Evolutionary conservation across 2,797 vertebrate species (phyloP).

Genomic region (Cyclura pinguis): DNA sequence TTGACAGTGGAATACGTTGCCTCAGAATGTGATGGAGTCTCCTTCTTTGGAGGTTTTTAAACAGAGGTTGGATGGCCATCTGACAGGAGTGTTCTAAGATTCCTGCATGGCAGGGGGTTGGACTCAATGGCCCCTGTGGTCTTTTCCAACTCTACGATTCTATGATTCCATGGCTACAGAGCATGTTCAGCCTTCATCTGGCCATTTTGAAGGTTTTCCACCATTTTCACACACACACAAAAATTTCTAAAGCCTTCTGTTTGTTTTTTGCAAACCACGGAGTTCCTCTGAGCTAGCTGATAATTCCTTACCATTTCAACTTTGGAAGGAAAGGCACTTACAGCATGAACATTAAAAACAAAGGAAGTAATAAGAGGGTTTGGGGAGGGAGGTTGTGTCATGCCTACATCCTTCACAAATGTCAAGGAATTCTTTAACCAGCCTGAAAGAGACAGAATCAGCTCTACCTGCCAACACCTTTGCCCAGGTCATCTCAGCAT

Average conservation of each 20-base stretch:
- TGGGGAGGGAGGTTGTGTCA: background rate
- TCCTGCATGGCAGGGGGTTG: too few relatives aligned
- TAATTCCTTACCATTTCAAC: background rate
- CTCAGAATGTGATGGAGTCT: too few relatives aligned
- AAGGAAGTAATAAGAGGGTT: background rate
- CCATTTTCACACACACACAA: background rate
- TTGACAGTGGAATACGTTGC: too few relatives aligned
- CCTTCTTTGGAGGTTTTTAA: too few relatives aligned
- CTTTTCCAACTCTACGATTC: too few relatives aligned
- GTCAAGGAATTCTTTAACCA: too few relatives aligned
- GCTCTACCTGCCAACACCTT: background rate
- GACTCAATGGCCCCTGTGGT: too few relatives aligned
- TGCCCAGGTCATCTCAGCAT: conserved; percentile 42
- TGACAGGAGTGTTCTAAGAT: too few relatives aligned
- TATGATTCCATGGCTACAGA: background rate
- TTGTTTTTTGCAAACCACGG: background rate
- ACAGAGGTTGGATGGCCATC: too few relatives aligned
- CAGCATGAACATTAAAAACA: background rate
- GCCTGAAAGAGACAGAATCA: background rate
- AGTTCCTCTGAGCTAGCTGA: background rate
- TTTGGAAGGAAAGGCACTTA: background rate
- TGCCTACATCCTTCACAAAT: too few relatives aligned
- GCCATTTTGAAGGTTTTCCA: background rate
- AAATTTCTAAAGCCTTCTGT: background rate
- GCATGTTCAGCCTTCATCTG: background rate